A percentile compares a stretch with the other conserved stretches of the same genome.
Evolutionary conservation across 30 jellyfish, hydroid and myxozoan genomes (phyloP).

Genomic region (Cassiopea xamachana): DNA sequence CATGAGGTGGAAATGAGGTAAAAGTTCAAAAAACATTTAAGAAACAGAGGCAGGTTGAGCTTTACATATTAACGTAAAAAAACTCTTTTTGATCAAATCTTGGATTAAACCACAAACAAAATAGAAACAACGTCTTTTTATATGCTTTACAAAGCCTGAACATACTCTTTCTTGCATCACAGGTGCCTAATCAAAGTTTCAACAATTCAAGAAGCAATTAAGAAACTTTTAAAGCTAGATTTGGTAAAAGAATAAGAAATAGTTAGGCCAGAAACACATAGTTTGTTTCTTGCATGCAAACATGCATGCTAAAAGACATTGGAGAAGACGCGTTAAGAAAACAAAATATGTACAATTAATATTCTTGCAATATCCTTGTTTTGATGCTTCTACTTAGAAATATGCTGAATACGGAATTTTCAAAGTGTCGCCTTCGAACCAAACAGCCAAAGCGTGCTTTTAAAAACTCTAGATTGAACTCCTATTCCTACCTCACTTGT

Average conservation of each 20-base stretch:
- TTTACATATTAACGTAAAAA: not conserved
- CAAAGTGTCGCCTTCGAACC: too few species aligned
- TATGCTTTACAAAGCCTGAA: not conserved
- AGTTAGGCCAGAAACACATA: not conserved
- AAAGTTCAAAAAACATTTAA: not conserved
- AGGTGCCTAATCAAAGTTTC: not conserved
- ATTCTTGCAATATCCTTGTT: too few species aligned
- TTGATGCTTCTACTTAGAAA: too few species aligned
- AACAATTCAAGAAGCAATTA: not conserved
- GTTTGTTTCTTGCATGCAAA: not conserved
- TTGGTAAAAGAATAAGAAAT: not conserved
- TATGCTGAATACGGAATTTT: too few species aligned
- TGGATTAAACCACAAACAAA: not conserved
- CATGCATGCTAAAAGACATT: not conserved
- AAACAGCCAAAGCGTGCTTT: too few species aligned
- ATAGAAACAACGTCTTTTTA: not conserved
- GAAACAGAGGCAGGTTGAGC: not conserved
- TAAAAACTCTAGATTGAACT: too few species aligned
- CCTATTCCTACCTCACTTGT: conserved; percentile 82
- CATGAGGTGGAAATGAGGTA: not conserved
- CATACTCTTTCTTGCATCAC: not conserved
- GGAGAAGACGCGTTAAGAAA: too few species aligned
- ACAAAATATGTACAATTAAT: too few species aligned
- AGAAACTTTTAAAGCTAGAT: not conserved
- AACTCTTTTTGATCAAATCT: not conserved